Percentiles rank a stretch among this genome's conserved stretches.
Conservation (phyloP, 1,140 invertebrate species). For the Chelonus insularis region DNA sequence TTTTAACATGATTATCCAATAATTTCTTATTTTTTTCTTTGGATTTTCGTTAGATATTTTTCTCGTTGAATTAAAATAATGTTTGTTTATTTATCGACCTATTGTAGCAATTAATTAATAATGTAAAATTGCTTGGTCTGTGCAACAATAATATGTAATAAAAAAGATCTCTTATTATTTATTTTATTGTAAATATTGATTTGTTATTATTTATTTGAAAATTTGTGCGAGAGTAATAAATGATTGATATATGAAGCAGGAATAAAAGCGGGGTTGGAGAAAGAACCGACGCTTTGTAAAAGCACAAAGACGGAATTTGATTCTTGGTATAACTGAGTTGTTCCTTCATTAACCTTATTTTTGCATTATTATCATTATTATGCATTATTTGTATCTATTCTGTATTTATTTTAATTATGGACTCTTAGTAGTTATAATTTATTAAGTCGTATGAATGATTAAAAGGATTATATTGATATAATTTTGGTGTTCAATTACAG, state of each 20-base stretch:
- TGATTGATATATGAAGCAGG: not conserved
- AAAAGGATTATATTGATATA: constrained; percentile 43
- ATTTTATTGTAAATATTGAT: too few relatives aligned
- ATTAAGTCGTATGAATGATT: constrained; percentile 27
- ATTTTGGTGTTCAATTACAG: constrained; percentile 60
- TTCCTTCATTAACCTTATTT: constrained; percentile 14
- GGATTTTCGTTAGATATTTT: too few relatives aligned
- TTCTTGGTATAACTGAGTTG: constrained; percentile 18
- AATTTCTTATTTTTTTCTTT: too few relatives aligned
- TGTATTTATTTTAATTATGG: constrained; percentile 30
- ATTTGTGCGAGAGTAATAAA: constrained; percentile 1
- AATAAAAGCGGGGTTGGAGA: constrained; percentile 1
- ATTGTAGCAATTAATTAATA: too few relatives aligned
- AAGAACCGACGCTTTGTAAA: constrained; percentile 14
- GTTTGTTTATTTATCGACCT: too few relatives aligned
- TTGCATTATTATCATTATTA: not conserved
- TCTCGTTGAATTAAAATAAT: too few relatives aligned
- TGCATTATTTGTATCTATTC: constrained; percentile 11
- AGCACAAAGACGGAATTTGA: constrained; percentile 31
- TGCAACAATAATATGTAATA: too few relatives aligned
- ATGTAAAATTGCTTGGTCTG: too few relatives aligned
- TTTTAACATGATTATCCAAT: too few relatives aligned
- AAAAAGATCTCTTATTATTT: too few relatives aligned
- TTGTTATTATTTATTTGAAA: too few relatives aligned
- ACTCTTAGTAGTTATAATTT: constrained; percentile 34